Base-by-base conservation (phyloP, 2,113 vertebrate genomes). In the Boulengerochromis microlepis region DNA sequence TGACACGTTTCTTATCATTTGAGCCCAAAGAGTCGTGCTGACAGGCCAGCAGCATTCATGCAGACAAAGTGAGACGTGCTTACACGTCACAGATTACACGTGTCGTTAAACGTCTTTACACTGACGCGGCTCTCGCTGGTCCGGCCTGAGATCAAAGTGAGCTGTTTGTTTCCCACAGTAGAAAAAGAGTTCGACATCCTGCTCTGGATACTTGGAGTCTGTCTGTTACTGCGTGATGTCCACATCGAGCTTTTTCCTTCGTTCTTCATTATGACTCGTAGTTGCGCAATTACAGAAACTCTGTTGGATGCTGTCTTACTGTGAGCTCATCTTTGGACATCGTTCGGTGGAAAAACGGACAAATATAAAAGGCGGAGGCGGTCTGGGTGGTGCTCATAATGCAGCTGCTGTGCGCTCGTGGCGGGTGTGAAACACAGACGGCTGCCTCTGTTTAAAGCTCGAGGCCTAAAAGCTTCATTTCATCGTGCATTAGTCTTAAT, bases 291-390 rank as follows among this genome's bases (percentile, higher is more conserved):
- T 66, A 66, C 31, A 66, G 61, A 38, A 66, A n/a, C 18, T 33
- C 29, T 2, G 61, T 1, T 35, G 59, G 29, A 64, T 7, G 1
- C n/a, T 66, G 61, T 66, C 1, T 1, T 5, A n/a, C 61, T n/a
- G 18, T 1, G 61, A 66, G 61, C 61, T 38, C 33, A 1, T n/a
- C 61, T 38, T 1, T n/a, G 33, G 33, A 38, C 18, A 3, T n/a
- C 5, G 5, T 19, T 61, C 3, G 1, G 31, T 64, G 31, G 18
- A 7, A 3, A 33, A 38, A 12, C 2, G 0, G 10, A 38, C 18
- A n/a, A 38, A 38, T 38, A 38, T 66, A n/a, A 66, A 38, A 13
- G 61, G 61, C 1, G 10, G 61, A 66, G 33, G 33, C 19, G 19
- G 31, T 66, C 10, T 66, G 61, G 33, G 33, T 38, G 33, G 2